Conservation (phyloP, 2,113 vertebrate genomes). For the Isichthys henryi region DNA sequence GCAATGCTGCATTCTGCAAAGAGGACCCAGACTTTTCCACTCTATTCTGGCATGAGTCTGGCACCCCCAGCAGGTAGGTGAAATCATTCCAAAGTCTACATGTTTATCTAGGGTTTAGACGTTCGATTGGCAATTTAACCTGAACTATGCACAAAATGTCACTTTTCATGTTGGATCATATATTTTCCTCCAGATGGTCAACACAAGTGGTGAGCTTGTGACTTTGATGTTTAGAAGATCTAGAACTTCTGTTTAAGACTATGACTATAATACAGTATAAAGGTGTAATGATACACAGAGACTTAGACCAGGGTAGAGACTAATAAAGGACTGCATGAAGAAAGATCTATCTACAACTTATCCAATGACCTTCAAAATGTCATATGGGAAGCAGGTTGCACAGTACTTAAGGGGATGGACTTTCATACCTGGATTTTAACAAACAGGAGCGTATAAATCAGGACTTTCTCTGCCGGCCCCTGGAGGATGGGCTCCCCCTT, state of each 20-base stretch:
- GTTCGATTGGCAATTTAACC: neutral
- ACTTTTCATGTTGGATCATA: neutral
- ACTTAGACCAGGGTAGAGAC: neutral
- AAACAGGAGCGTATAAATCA: neutral
- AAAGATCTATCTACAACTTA: neutral
- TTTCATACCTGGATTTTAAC: neutral
- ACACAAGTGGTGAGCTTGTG: neutral
- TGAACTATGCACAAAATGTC: neutral
- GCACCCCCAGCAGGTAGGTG: slow-evolving; percentile 55
- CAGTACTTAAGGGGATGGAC: neutral
- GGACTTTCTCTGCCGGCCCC: neutral
- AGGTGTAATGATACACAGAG: neutral
- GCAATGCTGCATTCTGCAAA: slow-evolving; percentile 49
- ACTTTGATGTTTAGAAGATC: neutral
- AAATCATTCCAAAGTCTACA: neutral
- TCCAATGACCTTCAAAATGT: neutral
- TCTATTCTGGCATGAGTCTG: slow-evolving; percentile 49
- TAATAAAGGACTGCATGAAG: neutral
- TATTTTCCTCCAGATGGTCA: neutral
- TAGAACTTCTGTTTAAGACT: neutral
- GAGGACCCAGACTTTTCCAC: slow-evolving; percentile 49
- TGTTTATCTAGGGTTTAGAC: neutral
- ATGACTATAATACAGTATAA: neutral
- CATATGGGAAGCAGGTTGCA: neutral
- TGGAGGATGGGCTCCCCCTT: neutral